Percentiles rank a stretch among this genome's conserved stretches.
Conservation (phyloP, 2,113 vertebrate genomes). For the Callionymus lyra region DNA sequence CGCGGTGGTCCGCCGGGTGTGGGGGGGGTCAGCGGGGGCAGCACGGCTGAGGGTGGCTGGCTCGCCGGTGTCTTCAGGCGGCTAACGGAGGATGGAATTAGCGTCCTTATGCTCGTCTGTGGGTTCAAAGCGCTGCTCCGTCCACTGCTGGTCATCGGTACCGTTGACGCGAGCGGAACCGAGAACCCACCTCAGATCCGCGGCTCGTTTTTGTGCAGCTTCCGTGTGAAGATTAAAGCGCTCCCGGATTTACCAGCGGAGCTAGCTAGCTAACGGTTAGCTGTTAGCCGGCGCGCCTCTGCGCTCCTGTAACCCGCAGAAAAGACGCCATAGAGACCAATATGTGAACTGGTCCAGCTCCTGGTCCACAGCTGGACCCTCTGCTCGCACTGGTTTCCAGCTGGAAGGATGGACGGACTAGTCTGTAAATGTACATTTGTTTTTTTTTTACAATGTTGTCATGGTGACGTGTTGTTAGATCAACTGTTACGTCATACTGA, state of each 20-base stretch:
- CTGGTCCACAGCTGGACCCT: too few species aligned
- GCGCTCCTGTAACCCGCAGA: too few species aligned
- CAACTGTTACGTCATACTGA: too few species aligned
- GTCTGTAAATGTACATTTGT: too few species aligned
- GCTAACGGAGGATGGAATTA: constrained; percentile 28
- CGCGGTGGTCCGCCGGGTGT: constrained; percentile 12
- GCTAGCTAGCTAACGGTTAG: constrained; percentile 32
- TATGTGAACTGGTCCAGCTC: too few species aligned
- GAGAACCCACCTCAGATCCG: constrained; percentile 2
- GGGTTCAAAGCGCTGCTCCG: too few species aligned
- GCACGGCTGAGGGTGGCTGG: too few species aligned
- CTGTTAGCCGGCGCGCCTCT: neutral
- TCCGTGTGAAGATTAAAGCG: constrained; percentile 53
- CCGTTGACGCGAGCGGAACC: neutral
- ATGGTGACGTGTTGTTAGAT: too few species aligned
- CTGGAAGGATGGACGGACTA: too few species aligned
- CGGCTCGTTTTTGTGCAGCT: constrained; percentile 33
- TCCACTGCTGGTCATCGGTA: neutral
- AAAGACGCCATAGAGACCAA: too few species aligned
- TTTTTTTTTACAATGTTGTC: too few species aligned
- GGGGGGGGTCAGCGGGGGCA: constrained; percentile 5
- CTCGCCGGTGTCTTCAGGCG: constrained; percentile 1
- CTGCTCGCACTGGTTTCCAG: too few species aligned
- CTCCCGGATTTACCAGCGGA: constrained; percentile 45
- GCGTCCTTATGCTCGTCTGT: constrained; percentile 26